These are phyloP conservation scores for Lamellibrachia columna DNA, from an alignment of 2,888 invertebrate genomes.

Conservation along the genomic window DNA sequence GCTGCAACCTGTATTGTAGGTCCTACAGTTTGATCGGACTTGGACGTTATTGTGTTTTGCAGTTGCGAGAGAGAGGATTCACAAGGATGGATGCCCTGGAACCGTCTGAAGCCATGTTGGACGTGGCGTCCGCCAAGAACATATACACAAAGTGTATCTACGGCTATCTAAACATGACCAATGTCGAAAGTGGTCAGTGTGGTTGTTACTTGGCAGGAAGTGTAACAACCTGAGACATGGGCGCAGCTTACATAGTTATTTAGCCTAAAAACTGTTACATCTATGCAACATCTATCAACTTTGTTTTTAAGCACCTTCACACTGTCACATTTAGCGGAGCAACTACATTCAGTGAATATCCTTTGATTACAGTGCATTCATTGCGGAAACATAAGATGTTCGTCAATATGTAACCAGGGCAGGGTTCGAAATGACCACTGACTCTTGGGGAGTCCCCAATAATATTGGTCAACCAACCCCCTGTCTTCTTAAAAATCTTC, in stretches of 20 bases:
- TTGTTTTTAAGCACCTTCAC: neutral
- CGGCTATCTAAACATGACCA: neutral
- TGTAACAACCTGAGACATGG: neutral
- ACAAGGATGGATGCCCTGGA: slow-evolving; percentile 56
- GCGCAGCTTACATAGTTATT: neutral
- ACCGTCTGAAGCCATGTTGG: slow-evolving; percentile 54
- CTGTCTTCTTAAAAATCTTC: too few relatives aligned
- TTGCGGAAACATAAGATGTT: too few relatives aligned
- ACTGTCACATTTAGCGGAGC: neutral
- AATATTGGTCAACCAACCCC: too few relatives aligned
- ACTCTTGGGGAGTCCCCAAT: too few relatives aligned
- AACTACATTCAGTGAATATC: too few relatives aligned
- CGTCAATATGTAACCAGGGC: too few relatives aligned
- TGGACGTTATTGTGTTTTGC: neutral
- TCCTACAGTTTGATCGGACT: neutral
- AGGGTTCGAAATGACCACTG: too few relatives aligned
- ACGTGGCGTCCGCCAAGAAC: slow-evolving; percentile 39
- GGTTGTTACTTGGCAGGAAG: neutral
- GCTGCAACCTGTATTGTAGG: too few relatives aligned
- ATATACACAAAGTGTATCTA: slow-evolving; percentile 7
- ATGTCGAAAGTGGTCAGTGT: neutral
- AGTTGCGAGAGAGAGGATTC: slow-evolving; percentile 40
- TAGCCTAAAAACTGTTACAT: neutral
- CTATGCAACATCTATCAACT: neutral
- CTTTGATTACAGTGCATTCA: too few relatives aligned